Base-by-base conservation (phyloP, 2,797 vertebrate genomes). In the Eptatretus atami region DNA sequence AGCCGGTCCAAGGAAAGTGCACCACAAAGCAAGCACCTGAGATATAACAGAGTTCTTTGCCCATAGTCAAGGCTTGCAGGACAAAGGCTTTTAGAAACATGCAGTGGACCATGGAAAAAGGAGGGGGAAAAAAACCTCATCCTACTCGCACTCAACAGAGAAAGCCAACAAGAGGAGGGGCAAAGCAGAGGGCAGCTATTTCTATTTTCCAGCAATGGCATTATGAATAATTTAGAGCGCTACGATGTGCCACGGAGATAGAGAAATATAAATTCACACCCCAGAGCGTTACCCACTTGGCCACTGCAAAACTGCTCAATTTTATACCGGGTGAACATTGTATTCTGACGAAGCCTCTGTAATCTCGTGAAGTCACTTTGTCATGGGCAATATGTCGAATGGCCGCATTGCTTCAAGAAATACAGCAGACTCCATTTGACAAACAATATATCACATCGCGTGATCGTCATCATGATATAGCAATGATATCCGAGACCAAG, bases 191-290 rank as follows among this genome's bases (percentile, higher is more conserved):
- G 57, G 57, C 57, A 61, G 57, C 57, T n/a, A 61, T n/a, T 61
- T 61, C 9, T 61, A 61, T 61, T 61, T 61, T 25, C n/a, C 57
- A 61, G 57, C 57, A 25, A 61, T 61, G 57, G 25, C 57, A 61
- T 61, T 25, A 25, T 61, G 57, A 61, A 61, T 61, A 61, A 61
- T 61, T 61, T 61, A 61, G 12, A 12, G 12, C 12, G 57, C 57
- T 25, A 61, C 57, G 25, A n/a, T 61, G n/a, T 25, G 25, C n/a
- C 57, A 25, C n/a, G 25, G 57, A 61, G n/a, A 61, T 61, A 61
- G 57, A 61, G 9, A 61, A 61, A 61, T 61, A 61, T 61, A 61
- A 61, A 61, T 61, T 61, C 57, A 61, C 57, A 61, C 57, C 57
- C 31, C 25, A 25, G n/a, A n/a, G 57, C 57, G 57, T n/a, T 25